These are phyloP conservation scores for Lepeophtheirus nordmannii DNA, from an alignment of 2,888 invertebrate species.

Conservation along the genomic window DNA sequence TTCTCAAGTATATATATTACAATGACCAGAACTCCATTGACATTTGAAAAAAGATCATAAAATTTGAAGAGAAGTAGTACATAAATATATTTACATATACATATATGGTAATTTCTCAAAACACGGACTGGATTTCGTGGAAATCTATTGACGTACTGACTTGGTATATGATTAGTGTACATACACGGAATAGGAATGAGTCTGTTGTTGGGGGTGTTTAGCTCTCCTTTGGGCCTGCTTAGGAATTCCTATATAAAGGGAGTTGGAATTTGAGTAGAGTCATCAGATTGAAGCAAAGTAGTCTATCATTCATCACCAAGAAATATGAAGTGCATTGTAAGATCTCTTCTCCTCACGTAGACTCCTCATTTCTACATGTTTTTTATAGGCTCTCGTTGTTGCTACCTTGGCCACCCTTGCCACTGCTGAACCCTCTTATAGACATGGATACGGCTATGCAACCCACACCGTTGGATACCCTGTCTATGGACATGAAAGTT, in stretches of 20 bases:
- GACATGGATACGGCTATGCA: neutral
- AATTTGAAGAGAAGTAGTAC: too few relatives aligned
- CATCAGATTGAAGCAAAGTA: conserved; percentile 4
- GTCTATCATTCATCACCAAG: neutral
- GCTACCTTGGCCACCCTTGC: neutral
- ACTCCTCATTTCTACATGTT: neutral
- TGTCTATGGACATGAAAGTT: neutral
- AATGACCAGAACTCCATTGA: too few relatives aligned
- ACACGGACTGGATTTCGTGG: too few relatives aligned
- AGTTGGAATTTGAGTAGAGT: neutral
- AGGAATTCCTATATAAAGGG: neutral
- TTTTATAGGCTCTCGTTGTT: neutral
- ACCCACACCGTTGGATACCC: neutral
- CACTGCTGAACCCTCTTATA: neutral
- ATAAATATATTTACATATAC: too few relatives aligned
- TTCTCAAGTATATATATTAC: too few relatives aligned
- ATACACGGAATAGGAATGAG: too few relatives aligned
- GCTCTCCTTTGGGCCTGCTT: too few relatives aligned
- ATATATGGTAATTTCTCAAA: too few relatives aligned
- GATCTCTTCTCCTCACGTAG: neutral
- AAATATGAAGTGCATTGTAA: conserved; percentile 6
- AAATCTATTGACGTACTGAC: too few relatives aligned
- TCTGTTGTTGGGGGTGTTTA: too few relatives aligned
- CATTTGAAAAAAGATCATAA: too few relatives aligned
- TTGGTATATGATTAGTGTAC: too few relatives aligned